A percentile compares a stretch with the other conserved stretches of the same genome.
phyloP scores from a whole-genome alignment of 1,140 invertebrate species.

The Luehdorfia chinensis region DNA sequence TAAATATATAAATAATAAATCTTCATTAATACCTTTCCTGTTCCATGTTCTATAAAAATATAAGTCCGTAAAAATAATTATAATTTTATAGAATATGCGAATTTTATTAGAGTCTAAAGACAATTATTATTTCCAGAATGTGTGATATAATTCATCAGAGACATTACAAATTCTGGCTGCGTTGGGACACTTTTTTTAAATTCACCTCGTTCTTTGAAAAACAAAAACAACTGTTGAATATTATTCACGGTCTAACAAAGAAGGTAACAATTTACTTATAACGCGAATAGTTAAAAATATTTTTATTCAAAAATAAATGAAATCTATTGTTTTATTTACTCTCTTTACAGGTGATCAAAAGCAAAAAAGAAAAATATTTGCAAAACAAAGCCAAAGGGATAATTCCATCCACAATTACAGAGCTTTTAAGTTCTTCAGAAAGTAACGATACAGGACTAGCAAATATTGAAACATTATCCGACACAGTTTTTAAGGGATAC shows the following conservation, averaged over 20 bases:
- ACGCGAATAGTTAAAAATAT: not conserved
- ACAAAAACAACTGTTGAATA: slow-evolving; percentile 79
- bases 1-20: too few relatives aligned
- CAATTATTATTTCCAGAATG: slow-evolving; percentile 79
- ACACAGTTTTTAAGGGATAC: slow-evolving; percentile 72
- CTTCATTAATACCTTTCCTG: too few relatives aligned
- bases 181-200: slow-evolving; percentile 80
- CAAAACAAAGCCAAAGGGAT: slow-evolving; percentile 74
- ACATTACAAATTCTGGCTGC: slow-evolving; percentile 79
- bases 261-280: slow-evolving; percentile 55
- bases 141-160: slow-evolving; percentile 84
- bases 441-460: slow-evolving; percentile 35
- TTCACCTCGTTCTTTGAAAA: slow-evolving; percentile 78
- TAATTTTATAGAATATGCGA: too few relatives aligned
- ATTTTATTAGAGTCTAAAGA: too few relatives aligned
- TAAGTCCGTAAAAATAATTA: not conserved
- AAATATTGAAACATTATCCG: slow-evolving; percentile 56
- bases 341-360: slow-evolving; percentile 78
- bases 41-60: too few relatives aligned
- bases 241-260: slow-evolving; percentile 81
- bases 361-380: slow-evolving; percentile 76
- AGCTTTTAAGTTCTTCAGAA: slow-evolving; percentile 27
- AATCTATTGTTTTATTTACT: not conserved
- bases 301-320: not conserved
- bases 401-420: slow-evolving; percentile 46